These are phyloP conservation scores for Apus apus DNA, from an alignment of 2,113 vertebrate species.

Conservation along the genomic window DNA sequence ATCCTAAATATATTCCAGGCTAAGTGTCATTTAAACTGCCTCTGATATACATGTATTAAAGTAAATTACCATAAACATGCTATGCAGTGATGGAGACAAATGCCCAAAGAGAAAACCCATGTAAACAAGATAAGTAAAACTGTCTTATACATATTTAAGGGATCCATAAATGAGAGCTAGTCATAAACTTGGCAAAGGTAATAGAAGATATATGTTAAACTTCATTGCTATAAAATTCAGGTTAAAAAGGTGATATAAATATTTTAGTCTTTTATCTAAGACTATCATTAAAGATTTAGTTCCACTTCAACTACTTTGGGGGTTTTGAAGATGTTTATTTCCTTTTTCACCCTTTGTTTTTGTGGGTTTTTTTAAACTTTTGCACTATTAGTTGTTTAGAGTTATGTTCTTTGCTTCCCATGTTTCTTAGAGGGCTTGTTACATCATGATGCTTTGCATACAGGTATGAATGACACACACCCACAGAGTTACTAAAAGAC, in stretches of 20 bases:
- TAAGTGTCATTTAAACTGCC: conserved; percentile 75
- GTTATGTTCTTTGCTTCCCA: neutral
- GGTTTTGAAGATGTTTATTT: neutral
- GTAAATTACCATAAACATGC: conserved; percentile 76
- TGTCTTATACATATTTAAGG: conserved; percentile 77
- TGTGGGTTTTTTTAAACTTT: neutral
- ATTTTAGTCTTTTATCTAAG: conserved; percentile 63
- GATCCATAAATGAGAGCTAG: conserved; percentile 64
- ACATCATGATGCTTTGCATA: neutral
- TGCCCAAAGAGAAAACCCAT: conserved; percentile 65
- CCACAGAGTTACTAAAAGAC: neutral
- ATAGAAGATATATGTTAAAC: conserved; percentile 67
- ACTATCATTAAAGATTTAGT: conserved; percentile 61
- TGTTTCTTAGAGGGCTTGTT: neutral
- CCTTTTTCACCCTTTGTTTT: neutral
- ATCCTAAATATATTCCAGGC: conserved; percentile 69
- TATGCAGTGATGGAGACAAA: conserved; percentile 72
- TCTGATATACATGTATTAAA: conserved; percentile 72
- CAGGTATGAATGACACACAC: neutral
- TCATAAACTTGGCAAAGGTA: conserved; percentile 72
- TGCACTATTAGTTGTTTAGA: neutral
- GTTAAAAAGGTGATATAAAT: conserved; percentile 72
- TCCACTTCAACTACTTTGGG: neutral
- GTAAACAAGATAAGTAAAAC: conserved; percentile 77
- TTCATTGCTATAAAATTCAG: conserved; percentile 67